A percentile compares a stretch with the other conserved stretches of the same genome.
Evolutionary conservation across 64 coral and sea anemone species (phyloP).

Genomic region (Platygyra sinensis): DNA sequence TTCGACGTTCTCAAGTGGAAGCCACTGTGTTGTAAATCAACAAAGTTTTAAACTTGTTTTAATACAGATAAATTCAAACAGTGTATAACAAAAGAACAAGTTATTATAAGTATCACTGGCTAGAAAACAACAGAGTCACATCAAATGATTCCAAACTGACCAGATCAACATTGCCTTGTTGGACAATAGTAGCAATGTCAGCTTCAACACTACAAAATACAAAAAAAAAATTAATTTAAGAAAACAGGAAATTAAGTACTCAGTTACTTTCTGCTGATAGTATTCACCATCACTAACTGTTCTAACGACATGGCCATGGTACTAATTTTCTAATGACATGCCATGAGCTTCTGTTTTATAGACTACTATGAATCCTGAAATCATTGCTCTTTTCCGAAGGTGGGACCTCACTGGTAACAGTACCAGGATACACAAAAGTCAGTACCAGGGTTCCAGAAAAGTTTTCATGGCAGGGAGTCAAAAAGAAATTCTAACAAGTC

Average conservation of each 20-base stretch:
- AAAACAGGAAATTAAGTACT: not conserved
- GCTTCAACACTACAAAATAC: constrained; percentile 75
- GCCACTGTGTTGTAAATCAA: constrained; percentile 55
- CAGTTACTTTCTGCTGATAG: not conserved
- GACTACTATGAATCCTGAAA: too few species aligned
- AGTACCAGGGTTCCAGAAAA: too few species aligned
- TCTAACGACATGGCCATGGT: too few species aligned
- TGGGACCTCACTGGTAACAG: too few species aligned
- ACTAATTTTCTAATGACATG: too few species aligned
- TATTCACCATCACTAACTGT: too few species aligned
- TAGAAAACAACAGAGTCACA: not conserved
- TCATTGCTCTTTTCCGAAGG: too few species aligned
- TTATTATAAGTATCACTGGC: not conserved
- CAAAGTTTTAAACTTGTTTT: not conserved
- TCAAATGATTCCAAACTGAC: constrained; percentile 34
- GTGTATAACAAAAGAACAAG: not conserved
- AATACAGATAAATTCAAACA: not conserved
- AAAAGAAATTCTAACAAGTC: too few species aligned
- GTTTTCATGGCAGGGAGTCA: too few species aligned
- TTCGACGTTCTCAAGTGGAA: constrained; percentile 91
- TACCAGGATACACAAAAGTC: too few species aligned
- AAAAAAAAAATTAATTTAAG: not conserved
- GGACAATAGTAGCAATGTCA: constrained; percentile 88
- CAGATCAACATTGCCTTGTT: constrained; percentile 90
- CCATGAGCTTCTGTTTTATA: too few species aligned